Evolutionary conservation across 30 jellyfish, hydroid and myxozoan species (phyloP).

Genomic region (Turritopsis rubra): DNA sequence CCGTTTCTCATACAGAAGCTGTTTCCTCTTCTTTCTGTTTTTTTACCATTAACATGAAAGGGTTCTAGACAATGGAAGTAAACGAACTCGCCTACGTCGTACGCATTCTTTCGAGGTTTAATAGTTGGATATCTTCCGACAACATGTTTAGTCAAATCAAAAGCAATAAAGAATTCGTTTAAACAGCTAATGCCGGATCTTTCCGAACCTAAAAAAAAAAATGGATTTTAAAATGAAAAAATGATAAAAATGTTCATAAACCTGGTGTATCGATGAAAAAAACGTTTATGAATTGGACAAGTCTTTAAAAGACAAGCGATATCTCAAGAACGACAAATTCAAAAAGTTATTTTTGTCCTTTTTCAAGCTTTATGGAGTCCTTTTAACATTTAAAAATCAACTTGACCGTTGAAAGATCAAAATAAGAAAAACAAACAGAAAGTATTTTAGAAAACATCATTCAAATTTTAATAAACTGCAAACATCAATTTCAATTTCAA

Average conservation of each 20-base stretch:
- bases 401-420: too few species aligned
- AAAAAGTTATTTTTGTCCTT: too few species aligned
- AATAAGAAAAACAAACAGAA: too few species aligned
- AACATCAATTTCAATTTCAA: background rate
- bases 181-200: background rate
- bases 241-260: too few species aligned
- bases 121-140: background rate
- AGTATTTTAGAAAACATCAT: too few species aligned
- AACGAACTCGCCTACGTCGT: background rate
- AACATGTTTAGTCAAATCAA: background rate
- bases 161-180: background rate
- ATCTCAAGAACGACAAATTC: too few species aligned
- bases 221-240: background rate
- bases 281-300: too few species aligned
- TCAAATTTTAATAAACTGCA: too few species aligned
- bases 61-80: background rate
- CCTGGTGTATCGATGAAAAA: too few species aligned
- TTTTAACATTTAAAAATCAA: too few species aligned
- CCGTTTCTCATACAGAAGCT: background rate
- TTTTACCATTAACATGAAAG: background rate
- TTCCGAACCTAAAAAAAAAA: constrained; percentile 1
- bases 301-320: too few species aligned
- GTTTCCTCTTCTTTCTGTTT: background rate
- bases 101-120: background rate
- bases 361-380: too few species aligned